A percentile compares a stretch with the other conserved stretches of the same genome.
These are phyloP conservation scores for Neopipo cinnamomea DNA, from an alignment of 2,113 vertebrate species.

Conservation along the genomic window DNA sequence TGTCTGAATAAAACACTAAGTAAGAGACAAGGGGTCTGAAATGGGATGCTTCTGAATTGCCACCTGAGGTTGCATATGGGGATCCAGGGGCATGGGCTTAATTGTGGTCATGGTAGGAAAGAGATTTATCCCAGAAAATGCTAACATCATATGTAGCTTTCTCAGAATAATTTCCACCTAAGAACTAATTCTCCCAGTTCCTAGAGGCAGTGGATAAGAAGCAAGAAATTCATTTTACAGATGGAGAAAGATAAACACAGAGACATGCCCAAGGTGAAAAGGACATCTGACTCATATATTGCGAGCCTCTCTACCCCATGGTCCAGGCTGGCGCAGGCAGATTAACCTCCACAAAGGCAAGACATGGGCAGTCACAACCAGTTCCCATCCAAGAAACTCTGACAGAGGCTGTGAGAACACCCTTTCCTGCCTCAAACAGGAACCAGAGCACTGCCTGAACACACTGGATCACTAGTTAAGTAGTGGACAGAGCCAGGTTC, in stretches of 20 bases:
- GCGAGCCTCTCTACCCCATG: not conserved
- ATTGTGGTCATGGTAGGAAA: not conserved
- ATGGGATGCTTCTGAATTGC: not conserved
- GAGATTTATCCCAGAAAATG: not conserved
- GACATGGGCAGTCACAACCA: not conserved
- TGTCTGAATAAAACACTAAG: not conserved
- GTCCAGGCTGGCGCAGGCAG: not conserved
- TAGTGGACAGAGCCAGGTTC: not conserved
- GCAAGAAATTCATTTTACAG: not conserved
- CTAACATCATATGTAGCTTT: not conserved
- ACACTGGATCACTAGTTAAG: not conserved
- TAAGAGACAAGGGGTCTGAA: not conserved
- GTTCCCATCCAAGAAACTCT: not conserved
- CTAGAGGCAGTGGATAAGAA: not conserved
- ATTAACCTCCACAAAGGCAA: not conserved
- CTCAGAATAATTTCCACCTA: not conserved
- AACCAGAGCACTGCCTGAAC: not conserved
- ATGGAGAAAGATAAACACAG: not conserved
- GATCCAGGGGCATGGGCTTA: not conserved
- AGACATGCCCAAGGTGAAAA: not conserved
- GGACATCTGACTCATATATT: not conserved
- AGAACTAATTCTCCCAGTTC: not conserved
- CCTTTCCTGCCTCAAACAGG: not conserved
- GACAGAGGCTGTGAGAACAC: rapidly evolving
- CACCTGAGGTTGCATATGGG: not conserved